These are phyloP conservation scores for Lomographa bimaculata DNA, from an alignment of 2,888 invertebrate genomes.

Conservation along the genomic window DNA sequence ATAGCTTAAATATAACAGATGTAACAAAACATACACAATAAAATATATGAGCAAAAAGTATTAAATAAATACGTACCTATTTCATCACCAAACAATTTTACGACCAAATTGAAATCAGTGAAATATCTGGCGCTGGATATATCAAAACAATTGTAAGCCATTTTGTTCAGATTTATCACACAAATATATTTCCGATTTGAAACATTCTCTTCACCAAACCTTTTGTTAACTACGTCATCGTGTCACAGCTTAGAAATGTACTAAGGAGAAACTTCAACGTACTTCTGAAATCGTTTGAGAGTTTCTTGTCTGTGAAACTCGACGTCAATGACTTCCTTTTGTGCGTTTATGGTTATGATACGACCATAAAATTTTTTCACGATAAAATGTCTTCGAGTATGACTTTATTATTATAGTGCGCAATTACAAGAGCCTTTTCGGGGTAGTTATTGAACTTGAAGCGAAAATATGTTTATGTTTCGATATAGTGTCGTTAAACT, in stretches of 20 bases:
- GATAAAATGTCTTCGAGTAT: slow-evolving; percentile 30
- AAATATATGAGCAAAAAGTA: too few relatives aligned
- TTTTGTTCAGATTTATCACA: slow-evolving; percentile 19
- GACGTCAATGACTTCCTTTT: slow-evolving; percentile 27
- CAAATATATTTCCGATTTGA: slow-evolving; percentile 5
- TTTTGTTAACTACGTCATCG: slow-evolving; percentile 9
- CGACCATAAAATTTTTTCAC: slow-evolving; percentile 26
- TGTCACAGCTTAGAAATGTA: slow-evolving; percentile 14
- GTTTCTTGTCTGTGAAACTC: slow-evolving; percentile 19
- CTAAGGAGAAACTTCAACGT: background rate
- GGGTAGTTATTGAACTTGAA: slow-evolving; percentile 24
- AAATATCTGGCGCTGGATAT: background rate
- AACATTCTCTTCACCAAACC: slow-evolving; percentile 10
- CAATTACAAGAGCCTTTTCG: slow-evolving; percentile 22
- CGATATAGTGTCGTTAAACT: slow-evolving; percentile 7
- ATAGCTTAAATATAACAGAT: too few relatives aligned
- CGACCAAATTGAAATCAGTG: background rate
- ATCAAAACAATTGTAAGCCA: slow-evolving; percentile 14
- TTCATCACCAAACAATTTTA: background rate
- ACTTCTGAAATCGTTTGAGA: background rate
- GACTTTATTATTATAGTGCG: slow-evolving; percentile 27
- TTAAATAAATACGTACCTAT: background rate
- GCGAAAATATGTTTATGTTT: slow-evolving; percentile 18
- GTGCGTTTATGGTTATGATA: slow-evolving; percentile 32
- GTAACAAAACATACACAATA: too few relatives aligned